Base-by-base conservation (phyloP, 2,888 invertebrate species). In the Dasypogon diadema region DNA sequence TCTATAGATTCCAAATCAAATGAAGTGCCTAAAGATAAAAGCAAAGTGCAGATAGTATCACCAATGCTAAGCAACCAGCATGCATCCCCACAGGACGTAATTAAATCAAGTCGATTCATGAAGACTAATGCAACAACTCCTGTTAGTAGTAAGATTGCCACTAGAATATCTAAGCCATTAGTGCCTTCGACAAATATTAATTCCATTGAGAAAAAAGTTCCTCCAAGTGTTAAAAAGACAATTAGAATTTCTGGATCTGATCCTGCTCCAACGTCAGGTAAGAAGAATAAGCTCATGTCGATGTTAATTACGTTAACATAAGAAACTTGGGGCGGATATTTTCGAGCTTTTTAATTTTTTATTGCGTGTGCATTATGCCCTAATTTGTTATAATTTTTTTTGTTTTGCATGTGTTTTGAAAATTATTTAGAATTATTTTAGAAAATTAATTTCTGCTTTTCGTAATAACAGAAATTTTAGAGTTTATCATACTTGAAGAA, bases 11-110 rank as follows among this genome's bases (percentile, higher is more conserved):
- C 51, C 42, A 42, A 48, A 51, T 16, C 18, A 51, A 72, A 37
- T 37, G 54, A 48, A 10, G 18, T 14, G n/a, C 12, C 14, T 24
- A 37, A 56, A 22, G 56, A 58, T 24, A 63, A 63, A 74, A 74
- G 14, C 8, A 58, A 74, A 46, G 46, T 26, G 22, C 65, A 68
- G 30, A 6, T 63, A 30, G 68, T 68, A 56, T 21, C 68, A 46
- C 56, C 68, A 56, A 75, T 75, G 46, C 8, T 68, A 24, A 60
- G 14, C 60, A 46, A 18, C 24, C 70, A 51, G 70, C 22, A 48
- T n/a, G 12, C 70, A 54, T 30, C 37, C 8, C 34, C 26, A 1
- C 30, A 26, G 24, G 48, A 51, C 16, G 26, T 51, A 51, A 2
- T 5, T 12, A 48, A 68, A 10, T 5, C 51, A 26, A 48, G 18